These are phyloP conservation scores for Cinara cedri DNA, from an alignment of 2,888 invertebrate genomes.

Conservation along the genomic window DNA sequence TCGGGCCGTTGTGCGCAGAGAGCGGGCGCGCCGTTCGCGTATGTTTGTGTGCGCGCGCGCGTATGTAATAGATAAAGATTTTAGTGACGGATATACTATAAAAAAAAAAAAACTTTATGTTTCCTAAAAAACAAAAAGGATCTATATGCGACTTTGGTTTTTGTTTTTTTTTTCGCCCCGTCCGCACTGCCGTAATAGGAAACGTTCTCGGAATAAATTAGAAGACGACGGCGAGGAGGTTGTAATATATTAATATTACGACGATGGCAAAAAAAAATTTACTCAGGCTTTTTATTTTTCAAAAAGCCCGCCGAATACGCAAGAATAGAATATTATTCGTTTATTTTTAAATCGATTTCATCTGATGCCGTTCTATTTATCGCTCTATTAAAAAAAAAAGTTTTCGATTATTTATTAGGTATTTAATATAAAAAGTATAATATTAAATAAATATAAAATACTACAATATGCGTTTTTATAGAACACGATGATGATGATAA, in stretches of 20 bases:
- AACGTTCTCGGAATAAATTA: constrained; percentile 45
- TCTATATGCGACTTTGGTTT: constrained; percentile 18
- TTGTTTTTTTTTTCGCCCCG: neutral
- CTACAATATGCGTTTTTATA: neutral
- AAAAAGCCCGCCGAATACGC: neutral
- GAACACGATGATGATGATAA: constrained; percentile 4
- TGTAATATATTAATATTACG: no score
- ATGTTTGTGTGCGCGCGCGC: constrained; percentile 15
- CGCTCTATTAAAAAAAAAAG: no score
- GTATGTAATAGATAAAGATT: constrained; percentile 41
- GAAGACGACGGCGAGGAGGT: neutral
- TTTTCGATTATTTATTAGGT: no score
- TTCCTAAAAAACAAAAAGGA: constrained; percentile 29
- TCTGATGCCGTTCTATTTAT: no score
- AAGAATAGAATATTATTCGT: no score
- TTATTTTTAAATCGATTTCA: no score
- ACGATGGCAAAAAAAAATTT: neutral
- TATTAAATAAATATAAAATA: no score
- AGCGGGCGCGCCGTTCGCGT: no score
- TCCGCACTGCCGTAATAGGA: neutral
- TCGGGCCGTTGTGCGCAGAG: no score
- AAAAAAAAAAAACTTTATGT: constrained; percentile 36
- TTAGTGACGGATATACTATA: constrained; percentile 24
- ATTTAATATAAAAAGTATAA: no score
- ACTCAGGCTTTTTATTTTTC: no score